These are phyloP conservation scores for Synergus gifuensis DNA, from an alignment of 2,888 invertebrate species.

Conservation along the genomic window DNA sequence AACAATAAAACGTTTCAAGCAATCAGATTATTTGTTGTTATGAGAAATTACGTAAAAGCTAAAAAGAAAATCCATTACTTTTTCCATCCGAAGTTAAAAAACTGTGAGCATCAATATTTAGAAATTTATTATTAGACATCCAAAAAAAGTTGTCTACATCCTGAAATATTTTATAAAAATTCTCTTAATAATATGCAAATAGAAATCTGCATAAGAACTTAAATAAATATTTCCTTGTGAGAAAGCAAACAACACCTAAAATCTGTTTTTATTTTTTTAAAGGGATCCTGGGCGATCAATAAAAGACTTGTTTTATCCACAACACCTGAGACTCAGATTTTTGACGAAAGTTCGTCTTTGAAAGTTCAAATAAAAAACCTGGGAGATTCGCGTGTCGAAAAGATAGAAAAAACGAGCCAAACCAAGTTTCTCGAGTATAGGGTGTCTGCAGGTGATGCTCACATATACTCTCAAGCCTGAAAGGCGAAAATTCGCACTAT, in stretches of 20 bases:
- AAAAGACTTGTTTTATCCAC: not conserved
- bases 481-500: slow-evolving; percentile 53
- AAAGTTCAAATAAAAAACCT: slow-evolving; percentile 44
- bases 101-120: too few relatives aligned
- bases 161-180: too few relatives aligned
- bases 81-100: too few relatives aligned
- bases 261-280: not conserved
- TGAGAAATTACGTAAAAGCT: not conserved
- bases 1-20: not conserved
- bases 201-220: not conserved
- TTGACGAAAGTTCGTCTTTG: slow-evolving; percentile 15
- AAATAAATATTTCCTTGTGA: not conserved
- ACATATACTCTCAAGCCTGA: slow-evolving; percentile 45
- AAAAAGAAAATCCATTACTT: too few relatives aligned
- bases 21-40: not conserved
- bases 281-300: not conserved
- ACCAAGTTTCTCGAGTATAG: slow-evolving; percentile 41
- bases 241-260: not conserved
- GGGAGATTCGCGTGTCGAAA: slow-evolving; percentile 47
- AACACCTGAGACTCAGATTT: slow-evolving; percentile 44
- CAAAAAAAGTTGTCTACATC: too few relatives aligned
- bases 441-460: slow-evolving; percentile 46
- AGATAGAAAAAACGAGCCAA: slow-evolving; percentile 42
- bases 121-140: too few relatives aligned
- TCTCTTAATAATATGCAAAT: too few relatives aligned